phyloP scores from a whole-genome alignment of 2,797 vertebrate genomes.

The Myotis findleyi region DNA sequence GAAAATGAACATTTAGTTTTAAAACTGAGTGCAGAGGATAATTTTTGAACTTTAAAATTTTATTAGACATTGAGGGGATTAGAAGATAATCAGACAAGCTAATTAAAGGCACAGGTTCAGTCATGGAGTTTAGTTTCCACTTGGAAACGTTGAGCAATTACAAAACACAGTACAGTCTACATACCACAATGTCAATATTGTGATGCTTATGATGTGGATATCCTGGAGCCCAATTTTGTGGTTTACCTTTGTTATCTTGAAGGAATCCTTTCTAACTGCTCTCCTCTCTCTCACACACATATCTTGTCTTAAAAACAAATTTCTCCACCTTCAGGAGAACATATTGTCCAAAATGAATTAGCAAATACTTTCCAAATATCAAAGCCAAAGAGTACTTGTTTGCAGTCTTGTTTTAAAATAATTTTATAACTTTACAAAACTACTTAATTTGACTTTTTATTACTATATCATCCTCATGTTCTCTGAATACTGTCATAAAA shows the following conservation, averaged over 20 bases:
- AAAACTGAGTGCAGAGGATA: background rate
- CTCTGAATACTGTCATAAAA: slow-evolving; percentile 21
- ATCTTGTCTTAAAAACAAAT: background rate
- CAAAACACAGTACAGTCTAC: background rate
- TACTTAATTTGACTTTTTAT: slow-evolving; percentile 52
- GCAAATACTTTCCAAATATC: background rate
- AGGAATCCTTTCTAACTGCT: background rate
- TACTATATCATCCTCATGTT: background rate
- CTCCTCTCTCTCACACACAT: accelerated
- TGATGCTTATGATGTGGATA: background rate
- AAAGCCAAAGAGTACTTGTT: background rate
- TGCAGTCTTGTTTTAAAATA: background rate
- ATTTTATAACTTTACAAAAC: slow-evolving; percentile 13
- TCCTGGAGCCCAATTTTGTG: background rate
- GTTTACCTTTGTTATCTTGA: background rate
- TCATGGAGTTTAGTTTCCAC: background rate
- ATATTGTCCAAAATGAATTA: background rate
- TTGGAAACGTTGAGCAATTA: background rate
- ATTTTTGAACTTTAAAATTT: background rate
- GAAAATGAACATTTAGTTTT: background rate
- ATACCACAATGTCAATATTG: background rate
- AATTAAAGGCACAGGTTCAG: background rate
- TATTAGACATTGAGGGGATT: background rate
- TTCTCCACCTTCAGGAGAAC: background rate
- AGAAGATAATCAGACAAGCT: background rate